Base-by-base conservation (phyloP, 2,797 vertebrate species). In the Galago senegalensis region DNA sequence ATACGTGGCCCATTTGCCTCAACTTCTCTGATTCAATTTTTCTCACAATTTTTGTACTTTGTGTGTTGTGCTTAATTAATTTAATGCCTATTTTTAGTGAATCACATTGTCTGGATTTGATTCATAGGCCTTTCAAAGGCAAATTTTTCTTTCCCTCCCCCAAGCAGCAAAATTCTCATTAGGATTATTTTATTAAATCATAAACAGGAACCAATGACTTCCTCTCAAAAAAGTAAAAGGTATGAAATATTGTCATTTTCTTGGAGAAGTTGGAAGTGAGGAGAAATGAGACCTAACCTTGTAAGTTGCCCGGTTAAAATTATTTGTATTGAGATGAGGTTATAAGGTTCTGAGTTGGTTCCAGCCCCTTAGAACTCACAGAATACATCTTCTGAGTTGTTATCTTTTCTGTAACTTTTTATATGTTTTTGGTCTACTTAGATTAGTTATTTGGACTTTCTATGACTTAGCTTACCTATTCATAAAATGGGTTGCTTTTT, bases 101-200 rank as follows among this genome's bases (percentile, higher is more conserved):
- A 94, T 94, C 37, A 58, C 31, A 25, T 60, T 29, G n/a, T 91
- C n/a, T 87, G 27, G 20, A 73, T 92, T 94, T 89, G 70, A 81
- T 85, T 85, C 63, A 83, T 56, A 49, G 16, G 16, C 17, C 4
- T 81, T 88, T 92, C 93, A 77, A 92, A 91, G 76, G 27, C 61
- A 63, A 60, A 76, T 29, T 85, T 95, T 87, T 86, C 17, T 87
- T 73, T 43, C 12, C 14, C 1, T 93, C 2, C 17, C 31, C 23
- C 43, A 43, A 43, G 76, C 18, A 85, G 70, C 73, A 94, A 70
- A 76, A n/a, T n/a, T 77, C 37, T 27, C 69, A 73, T 84, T 96
- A 88, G 40, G 18, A 69, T 90, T 72, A 56, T 79, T 94, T 87
- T 70, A 73, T 90, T 96, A 90, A 94, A 88, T 94, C 53, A 73